Evolutionary conservation across 1,140 invertebrate species (phyloP).

Genomic region (Scaptomyza graminum): DNA sequence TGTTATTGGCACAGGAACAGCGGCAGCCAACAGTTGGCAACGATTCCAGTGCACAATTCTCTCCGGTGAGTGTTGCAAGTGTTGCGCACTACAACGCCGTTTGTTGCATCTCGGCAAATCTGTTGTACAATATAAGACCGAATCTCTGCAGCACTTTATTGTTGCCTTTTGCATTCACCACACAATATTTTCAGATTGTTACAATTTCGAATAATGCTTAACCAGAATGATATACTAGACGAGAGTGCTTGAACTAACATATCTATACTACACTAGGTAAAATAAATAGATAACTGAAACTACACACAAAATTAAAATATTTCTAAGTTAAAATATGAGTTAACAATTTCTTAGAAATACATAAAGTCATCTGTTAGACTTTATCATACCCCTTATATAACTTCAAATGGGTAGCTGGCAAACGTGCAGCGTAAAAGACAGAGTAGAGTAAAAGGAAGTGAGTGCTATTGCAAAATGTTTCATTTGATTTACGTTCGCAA

Average conservation of each 20-base stretch:
- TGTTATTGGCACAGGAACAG: background rate
- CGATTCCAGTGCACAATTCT: conserved; percentile 3
- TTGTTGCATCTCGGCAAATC: conserved; percentile 12
- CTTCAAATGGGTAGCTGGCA: background rate
- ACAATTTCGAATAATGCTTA: conserved; percentile 34
- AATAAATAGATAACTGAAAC: no score
- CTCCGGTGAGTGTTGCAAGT: conserved; percentile 18
- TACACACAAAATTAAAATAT: no score
- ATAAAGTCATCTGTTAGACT: background rate
- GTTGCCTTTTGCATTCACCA: background rate
- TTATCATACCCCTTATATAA: background rate
- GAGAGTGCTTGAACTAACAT: no score
- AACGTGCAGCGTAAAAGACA: background rate
- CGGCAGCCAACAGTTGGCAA: conserved; percentile 59
- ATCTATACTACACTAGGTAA: no score
- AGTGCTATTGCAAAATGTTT: conserved; percentile 59
- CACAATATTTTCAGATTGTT: conserved; percentile 43
- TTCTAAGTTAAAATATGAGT: no score
- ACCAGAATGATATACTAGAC: background rate
- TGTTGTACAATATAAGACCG: conserved; percentile 3
- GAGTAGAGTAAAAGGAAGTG: no score
- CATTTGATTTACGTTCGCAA: conserved; percentile 75
- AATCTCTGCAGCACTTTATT: conserved; percentile 2
- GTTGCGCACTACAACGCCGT: conserved; percentile 4
- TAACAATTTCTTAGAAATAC: no score